Evolutionary conservation across 2,888 invertebrate species (phyloP).

Genomic region (Diogma glabrata): DNA sequence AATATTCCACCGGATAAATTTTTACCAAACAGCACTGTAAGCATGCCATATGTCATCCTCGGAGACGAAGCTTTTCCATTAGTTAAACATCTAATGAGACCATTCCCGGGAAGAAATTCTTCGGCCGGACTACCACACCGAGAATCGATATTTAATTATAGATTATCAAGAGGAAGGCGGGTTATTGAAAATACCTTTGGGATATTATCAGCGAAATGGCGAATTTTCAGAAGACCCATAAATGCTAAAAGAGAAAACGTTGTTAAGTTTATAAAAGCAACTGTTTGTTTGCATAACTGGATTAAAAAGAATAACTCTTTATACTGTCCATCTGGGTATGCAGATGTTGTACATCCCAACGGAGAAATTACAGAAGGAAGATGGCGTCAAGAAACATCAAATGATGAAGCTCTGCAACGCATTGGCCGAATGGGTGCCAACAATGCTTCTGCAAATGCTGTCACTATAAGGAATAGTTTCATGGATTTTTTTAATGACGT

Average conservation of each 20-base stretch:
- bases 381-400: neutral
- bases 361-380: neutral
- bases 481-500: neutral
- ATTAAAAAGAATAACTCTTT: neutral
- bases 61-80: constrained; percentile 15
- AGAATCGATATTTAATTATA: constrained; percentile 12
- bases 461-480: neutral
- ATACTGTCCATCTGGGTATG: neutral
- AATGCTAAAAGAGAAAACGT: neutral
- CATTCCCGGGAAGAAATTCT: constrained; percentile 10
- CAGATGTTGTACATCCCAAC: neutral
- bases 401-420: neutral
- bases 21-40: constrained; percentile 11
- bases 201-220: constrained; percentile 9
- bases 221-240: neutral
- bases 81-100: constrained; percentile 12
- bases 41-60: constrained; percentile 13
- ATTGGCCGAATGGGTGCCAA: neutral
- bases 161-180: constrained; percentile 12
- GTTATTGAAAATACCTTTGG: constrained; percentile 16
- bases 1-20: constrained; percentile 10
- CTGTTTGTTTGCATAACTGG: neutral
- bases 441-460: neutral
- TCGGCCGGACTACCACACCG: neutral
- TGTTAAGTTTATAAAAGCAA: neutral